These are phyloP conservation scores for Sphenopsis melanotis DNA, from an alignment of 2,797 vertebrate species.

Conservation along the genomic window DNA sequence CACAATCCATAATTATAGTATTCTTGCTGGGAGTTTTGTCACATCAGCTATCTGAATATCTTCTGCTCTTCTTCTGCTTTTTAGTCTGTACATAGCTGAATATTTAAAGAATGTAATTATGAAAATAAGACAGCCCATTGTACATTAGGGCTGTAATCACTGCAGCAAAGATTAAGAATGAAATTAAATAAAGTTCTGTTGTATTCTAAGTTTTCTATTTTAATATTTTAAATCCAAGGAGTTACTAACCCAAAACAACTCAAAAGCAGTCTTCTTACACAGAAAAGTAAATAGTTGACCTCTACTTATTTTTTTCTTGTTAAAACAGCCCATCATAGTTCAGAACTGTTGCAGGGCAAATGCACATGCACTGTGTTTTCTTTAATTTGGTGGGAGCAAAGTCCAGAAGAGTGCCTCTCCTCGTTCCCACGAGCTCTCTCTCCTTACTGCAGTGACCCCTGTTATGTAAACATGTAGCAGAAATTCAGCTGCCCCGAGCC, in stretches of 20 bases:
- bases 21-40: not conserved
- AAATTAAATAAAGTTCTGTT: not conserved
- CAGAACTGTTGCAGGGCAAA: conserved; percentile 61
- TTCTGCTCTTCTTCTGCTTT: not conserved
- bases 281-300: conserved; percentile 28
- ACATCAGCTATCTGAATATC: not conserved
- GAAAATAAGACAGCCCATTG: not conserved
- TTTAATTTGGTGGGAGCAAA: conserved; percentile 68
- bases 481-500: conserved; percentile 28
- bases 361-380: conserved; percentile 57
- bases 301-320: conserved; percentile 43
- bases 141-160: not conserved
- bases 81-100: not conserved
- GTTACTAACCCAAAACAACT: not conserved
- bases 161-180: not conserved
- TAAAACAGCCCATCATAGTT: conserved; percentile 46
- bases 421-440: conserved; percentile 74
- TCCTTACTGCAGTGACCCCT: conserved; percentile 66
- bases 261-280: not conserved
- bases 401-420: conserved; percentile 47
- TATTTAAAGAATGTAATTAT: not conserved
- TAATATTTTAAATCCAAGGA: not conserved
- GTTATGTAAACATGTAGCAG: conserved; percentile 61
- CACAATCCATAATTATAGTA: not conserved
- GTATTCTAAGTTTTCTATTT: not conserved